A percentile compares a stretch with the other conserved stretches of the same genome.
Evolutionary conservation across 2,888 invertebrate species (phyloP).

Genomic region (Idaea straminata): DNA sequence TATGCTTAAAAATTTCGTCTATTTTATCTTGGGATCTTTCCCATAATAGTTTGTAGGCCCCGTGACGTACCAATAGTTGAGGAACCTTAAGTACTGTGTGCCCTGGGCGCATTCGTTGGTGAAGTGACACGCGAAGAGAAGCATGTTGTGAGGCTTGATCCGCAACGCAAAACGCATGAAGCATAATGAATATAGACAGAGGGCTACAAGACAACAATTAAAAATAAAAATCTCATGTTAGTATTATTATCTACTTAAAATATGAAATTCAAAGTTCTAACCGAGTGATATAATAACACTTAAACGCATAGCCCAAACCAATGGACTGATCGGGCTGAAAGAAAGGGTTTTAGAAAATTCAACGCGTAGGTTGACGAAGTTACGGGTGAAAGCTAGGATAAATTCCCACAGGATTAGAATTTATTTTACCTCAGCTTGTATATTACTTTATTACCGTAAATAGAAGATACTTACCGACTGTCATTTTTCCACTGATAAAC

Average conservation of each 20-base stretch:
- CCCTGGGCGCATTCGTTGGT: slow-evolving; percentile 96
- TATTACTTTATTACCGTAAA: not conserved
- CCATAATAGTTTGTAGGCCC: slow-evolving; percentile 1
- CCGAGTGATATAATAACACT: no score
- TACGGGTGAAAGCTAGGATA: not conserved
- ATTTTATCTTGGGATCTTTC: not conserved
- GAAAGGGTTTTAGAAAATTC: no score
- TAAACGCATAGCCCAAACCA: no score
- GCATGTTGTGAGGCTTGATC: slow-evolving; percentile 95
- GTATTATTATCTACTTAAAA: no score
- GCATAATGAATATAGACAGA: slow-evolving; percentile 93
- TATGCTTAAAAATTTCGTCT: not conserved
- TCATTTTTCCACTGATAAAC: slow-evolving; percentile 99
- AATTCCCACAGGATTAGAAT: not conserved
- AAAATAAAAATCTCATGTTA: no score
- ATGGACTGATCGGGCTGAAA: no score
- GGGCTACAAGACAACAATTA: slow-evolving; percentile 81
- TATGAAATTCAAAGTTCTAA: no score
- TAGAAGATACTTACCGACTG: slow-evolving; percentile 84
- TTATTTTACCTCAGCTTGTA: not conserved
- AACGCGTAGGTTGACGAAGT: no score
- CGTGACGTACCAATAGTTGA: slow-evolving; percentile 83
- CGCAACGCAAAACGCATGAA: slow-evolving; percentile 99
- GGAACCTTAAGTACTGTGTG: slow-evolving; percentile 88
- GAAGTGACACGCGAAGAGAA: slow-evolving; percentile 97